A percentile compares a stretch with the other conserved stretches of the same genome.
Conservation (phyloP, 2,888 invertebrate species). For the Hydraecia micacea region DNA sequence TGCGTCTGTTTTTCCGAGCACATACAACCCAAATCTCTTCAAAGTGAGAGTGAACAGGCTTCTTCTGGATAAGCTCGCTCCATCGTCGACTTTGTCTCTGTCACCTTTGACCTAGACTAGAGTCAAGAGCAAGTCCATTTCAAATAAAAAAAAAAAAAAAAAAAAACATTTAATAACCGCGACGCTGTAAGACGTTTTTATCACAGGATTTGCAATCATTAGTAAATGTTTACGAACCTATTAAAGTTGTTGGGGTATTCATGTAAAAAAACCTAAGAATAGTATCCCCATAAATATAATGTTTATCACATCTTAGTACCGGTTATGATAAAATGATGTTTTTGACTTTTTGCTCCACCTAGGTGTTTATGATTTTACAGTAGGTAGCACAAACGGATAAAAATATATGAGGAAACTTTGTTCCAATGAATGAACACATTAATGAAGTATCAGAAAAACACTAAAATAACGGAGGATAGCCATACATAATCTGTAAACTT, state of each 20-base stretch:
- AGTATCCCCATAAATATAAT: not conserved
- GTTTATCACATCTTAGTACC: not conserved
- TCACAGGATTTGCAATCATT: slow-evolving; percentile 10
- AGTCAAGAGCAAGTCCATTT: no score
- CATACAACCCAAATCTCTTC: no score
- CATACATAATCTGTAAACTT: slow-evolving; percentile 2
- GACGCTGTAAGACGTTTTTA: not conserved
- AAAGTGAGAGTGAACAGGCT: no score
- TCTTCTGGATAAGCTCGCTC: no score
- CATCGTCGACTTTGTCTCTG: no score
- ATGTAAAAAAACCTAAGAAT: not conserved
- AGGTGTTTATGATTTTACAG: not conserved
- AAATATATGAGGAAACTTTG: slow-evolving; percentile 37
- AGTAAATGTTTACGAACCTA: slow-evolving; percentile 1
- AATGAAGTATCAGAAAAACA: slow-evolving; percentile 29
- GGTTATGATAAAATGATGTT: not conserved
- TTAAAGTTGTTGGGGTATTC: not conserved
- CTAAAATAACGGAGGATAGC: slow-evolving; percentile 9
- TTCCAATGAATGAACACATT: slow-evolving; percentile 43
- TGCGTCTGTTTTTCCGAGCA: no score
- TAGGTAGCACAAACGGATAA: slow-evolving; percentile 6
- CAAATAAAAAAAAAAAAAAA: no score
- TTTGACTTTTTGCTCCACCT: not conserved
- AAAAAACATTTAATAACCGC: slow-evolving; percentile 28
- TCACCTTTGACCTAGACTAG: no score